A percentile compares a stretch with the other conserved stretches of the same genome.
Conservation (phyloP, 2,113 vertebrate genomes). For the Embiotoca jacksoni region DNA sequence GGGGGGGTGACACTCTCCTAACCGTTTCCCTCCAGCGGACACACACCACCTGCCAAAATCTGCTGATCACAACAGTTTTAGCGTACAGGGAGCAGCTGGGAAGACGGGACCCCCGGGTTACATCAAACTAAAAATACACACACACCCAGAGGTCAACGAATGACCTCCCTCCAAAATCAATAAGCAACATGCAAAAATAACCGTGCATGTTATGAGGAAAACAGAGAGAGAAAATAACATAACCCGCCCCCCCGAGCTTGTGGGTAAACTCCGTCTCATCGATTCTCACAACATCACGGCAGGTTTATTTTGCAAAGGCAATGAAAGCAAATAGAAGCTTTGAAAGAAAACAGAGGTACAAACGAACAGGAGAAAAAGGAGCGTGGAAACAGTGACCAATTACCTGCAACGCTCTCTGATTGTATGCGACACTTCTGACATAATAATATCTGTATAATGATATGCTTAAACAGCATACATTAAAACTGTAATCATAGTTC, state of each 20-base stretch:
- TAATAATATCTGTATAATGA: background rate
- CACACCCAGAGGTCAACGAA: slow-evolving; percentile 54
- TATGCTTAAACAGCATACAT: background rate
- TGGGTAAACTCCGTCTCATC: slow-evolving; percentile 15
- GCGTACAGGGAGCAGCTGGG: slow-evolving; percentile 53
- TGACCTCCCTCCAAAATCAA: slow-evolving; percentile 72
- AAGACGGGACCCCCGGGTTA: slow-evolving; percentile 39
- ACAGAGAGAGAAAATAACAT: slow-evolving; percentile 17
- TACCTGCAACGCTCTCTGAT: background rate
- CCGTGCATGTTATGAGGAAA: slow-evolving; percentile 29
- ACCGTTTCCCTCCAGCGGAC: slow-evolving; percentile 19
- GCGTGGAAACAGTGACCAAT: background rate
- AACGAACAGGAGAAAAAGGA: too few species aligned
- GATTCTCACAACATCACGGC: slow-evolving; percentile 25
- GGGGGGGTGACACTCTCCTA: slow-evolving; percentile 34
- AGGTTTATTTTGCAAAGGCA: slow-evolving; percentile 45
- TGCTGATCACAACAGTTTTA: slow-evolving; percentile 61
- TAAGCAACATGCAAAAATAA: slow-evolving; percentile 60
- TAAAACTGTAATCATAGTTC: slow-evolving; percentile 10
- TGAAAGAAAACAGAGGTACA: slow-evolving; percentile 2
- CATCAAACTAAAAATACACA: slow-evolving; percentile 79
- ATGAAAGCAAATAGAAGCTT: slow-evolving; percentile 32
- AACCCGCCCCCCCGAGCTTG: background rate
- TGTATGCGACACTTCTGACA: background rate
- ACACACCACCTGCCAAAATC: slow-evolving; percentile 47